Conservation (phyloP, 2,113 vertebrate genomes). For the Phycodurus eques region DNA sequence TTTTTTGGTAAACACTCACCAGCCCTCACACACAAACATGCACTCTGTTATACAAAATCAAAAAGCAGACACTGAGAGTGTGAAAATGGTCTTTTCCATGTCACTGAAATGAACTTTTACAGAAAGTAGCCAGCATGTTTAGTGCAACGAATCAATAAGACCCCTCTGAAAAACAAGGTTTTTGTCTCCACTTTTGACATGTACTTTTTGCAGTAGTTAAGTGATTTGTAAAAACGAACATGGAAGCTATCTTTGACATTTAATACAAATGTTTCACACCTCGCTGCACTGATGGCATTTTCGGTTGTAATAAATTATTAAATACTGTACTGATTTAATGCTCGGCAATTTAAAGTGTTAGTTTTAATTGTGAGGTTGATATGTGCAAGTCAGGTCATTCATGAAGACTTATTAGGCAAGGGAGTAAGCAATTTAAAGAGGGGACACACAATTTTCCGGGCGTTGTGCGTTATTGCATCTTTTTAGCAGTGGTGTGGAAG, state of each 20-base stretch:
- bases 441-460: too few species aligned
- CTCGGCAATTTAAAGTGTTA: background rate
- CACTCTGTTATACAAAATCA: background rate
- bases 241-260: constrained; percentile 2
- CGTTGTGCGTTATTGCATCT: too few species aligned
- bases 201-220: background rate
- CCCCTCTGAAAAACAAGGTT: background rate
- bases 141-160: background rate
- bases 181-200: background rate
- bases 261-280: constrained; percentile 1
- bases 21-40: constrained; percentile 5
- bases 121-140: constrained; percentile 2
- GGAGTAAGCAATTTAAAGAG: background rate
- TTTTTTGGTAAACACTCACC: background rate
- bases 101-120: constrained; percentile 12
- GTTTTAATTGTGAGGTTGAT: constrained; percentile 3
- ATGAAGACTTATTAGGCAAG: background rate
- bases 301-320: background rate
- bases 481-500: too few species aligned
- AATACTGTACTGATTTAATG: background rate
- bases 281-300: constrained; percentile 4
- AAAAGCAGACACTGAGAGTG: constrained; percentile 3
- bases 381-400: background rate
- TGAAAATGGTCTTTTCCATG: background rate
- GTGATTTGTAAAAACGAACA: background rate